A percentile compares a stretch with the other conserved stretches of the same genome.
phyloP scores from a whole-genome alignment of 37 sponge, comb jelly and placozoan genomes.

The Chondrosia reniformis region DNA sequence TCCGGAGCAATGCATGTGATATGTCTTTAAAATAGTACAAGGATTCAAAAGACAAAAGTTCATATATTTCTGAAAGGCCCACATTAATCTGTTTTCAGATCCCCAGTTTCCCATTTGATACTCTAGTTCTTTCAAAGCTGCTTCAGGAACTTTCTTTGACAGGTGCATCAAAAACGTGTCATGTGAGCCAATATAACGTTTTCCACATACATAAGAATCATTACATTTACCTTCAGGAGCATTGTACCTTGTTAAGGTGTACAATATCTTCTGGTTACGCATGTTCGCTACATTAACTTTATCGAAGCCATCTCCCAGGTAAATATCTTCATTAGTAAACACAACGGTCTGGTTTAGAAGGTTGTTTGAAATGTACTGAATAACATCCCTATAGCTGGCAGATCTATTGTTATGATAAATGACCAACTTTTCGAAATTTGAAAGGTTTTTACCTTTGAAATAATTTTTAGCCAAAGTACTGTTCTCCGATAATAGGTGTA shows the following conservation, averaged over 20 bases:
- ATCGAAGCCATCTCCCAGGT: background rate
- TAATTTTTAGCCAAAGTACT: background rate
- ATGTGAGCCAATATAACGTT: background rate
- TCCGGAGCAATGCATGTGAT: background rate
- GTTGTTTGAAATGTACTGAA: background rate
- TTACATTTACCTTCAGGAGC: background rate
- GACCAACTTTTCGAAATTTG: background rate
- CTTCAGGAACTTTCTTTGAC: background rate
- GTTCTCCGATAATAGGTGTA: background rate
- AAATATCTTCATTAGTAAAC: background rate
- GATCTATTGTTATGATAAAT: background rate
- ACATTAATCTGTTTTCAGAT: background rate
- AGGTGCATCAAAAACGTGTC: background rate
- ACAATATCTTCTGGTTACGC: background rate
- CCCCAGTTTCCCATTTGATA: background rate
- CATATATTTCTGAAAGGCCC: background rate
- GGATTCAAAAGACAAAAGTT: slow-evolving; percentile 4
- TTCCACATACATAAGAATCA: background rate
- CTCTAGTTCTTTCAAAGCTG: background rate
- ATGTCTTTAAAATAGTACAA: background rate
- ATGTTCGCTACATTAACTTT: background rate
- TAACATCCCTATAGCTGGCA: background rate
- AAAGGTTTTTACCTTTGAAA: background rate
- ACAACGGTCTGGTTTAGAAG: background rate
- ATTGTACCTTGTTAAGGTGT: background rate